Evolutionary conservation across 2,113 vertebrate genomes (phyloP).

Genomic region (Capreolus pygargus): DNA sequence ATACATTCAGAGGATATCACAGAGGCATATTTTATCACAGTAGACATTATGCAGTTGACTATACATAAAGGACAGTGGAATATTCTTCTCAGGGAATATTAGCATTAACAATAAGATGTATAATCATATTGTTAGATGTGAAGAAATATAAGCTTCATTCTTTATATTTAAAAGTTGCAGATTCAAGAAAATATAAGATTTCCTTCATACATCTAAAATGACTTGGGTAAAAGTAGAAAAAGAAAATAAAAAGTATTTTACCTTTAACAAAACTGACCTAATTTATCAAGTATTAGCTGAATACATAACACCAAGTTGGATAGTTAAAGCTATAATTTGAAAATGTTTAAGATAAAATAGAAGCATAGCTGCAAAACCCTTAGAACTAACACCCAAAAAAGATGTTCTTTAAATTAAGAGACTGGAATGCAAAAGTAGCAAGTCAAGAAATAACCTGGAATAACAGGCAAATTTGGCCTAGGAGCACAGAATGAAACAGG

Average conservation of each 20-base stretch:
- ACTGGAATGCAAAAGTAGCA: not conserved
- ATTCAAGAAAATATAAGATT: not conserved
- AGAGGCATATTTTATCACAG: not conserved
- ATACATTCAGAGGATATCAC: not conserved
- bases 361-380: not conserved
- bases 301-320: not conserved
- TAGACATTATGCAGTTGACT: not conserved
- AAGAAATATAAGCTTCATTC: not conserved
- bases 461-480: not conserved
- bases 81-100: not conserved
- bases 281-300: not conserved
- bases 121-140: not conserved
- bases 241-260: not conserved
- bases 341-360: not conserved
- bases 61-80: not conserved
- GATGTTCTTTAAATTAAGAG: not conserved
- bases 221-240: not conserved
- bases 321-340: not conserved
- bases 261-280: not conserved
- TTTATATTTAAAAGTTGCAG: not conserved
- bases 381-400: not conserved
- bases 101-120: not conserved
- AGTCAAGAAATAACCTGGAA: not conserved
- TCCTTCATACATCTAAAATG: not conserved
- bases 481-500: not conserved